Percentiles rank a stretch among this genome's conserved stretches.
phyloP scores from a whole-genome alignment of 2,888 invertebrate species.

The Augiades crinisus region DNA sequence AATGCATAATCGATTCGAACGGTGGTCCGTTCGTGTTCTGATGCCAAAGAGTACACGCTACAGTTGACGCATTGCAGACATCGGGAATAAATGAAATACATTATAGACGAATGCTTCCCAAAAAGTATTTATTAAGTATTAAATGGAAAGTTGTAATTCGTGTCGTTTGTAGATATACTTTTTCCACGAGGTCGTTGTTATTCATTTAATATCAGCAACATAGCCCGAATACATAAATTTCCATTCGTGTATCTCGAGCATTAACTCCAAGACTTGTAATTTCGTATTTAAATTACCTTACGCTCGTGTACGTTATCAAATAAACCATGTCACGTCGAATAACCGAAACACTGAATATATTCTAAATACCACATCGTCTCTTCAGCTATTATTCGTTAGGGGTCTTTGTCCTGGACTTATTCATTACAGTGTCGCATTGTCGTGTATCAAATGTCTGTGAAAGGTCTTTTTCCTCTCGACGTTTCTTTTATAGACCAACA shows the following conservation, averaged over 20 bases:
- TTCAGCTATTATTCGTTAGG: constrained; percentile 13
- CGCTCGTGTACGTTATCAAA: constrained; percentile 24
- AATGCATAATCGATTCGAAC: background rate
- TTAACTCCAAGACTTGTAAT: constrained; percentile 16
- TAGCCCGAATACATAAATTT: constrained; percentile 23
- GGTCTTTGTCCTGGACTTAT: constrained; percentile 10
- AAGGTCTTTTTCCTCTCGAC: constrained; percentile 9
- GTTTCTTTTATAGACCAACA: constrained; percentile 21
- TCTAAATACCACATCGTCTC: background rate
- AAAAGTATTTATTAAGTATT: background rate
- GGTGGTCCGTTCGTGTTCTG: background rate
- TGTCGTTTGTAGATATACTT: constrained; percentile 1
- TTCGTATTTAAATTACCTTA: constrained; percentile 22
- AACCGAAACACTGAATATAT: constrained; percentile 2
- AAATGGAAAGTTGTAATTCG: constrained; percentile 4
- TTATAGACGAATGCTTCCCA: too few relatives aligned
- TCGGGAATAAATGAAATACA: too few relatives aligned
- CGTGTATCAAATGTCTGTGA: constrained; percentile 15
- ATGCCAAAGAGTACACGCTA: constrained; percentile 6
- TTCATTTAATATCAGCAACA: constrained; percentile 19
- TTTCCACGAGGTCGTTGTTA: constrained; percentile 20
- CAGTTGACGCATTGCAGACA: constrained; percentile 19
- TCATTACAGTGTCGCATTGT: constrained; percentile 18
- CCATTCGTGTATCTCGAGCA: constrained; percentile 8
- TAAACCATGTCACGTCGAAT: constrained; percentile 14